Conservation (phyloP, 1,140 invertebrate species). For the Meloidogyne floridensis region DNA sequence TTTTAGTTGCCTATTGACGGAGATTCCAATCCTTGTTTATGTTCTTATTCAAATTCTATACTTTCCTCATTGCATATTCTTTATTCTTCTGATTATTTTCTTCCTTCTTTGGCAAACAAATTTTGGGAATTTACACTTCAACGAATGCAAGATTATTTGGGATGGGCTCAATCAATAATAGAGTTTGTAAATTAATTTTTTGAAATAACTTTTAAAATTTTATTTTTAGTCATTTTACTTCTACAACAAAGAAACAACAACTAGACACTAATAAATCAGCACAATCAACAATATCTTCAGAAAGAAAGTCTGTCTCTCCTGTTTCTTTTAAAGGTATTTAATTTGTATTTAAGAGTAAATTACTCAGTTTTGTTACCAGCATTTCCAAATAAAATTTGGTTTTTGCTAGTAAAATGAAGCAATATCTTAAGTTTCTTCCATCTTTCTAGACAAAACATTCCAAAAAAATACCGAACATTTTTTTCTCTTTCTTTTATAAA, state of each 20-base stretch:
- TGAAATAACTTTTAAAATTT: not conserved
- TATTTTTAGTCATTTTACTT: slow-evolving; percentile 41
- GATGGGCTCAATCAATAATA: slow-evolving; percentile 37
- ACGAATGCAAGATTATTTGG: slow-evolving; percentile 34
- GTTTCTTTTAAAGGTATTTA: slow-evolving; percentile 21
- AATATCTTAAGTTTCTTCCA: no score
- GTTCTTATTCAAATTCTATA: slow-evolving; percentile 37
- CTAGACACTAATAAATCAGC: slow-evolving; percentile 20
- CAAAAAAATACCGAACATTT: no score
- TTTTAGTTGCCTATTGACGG: slow-evolving; percentile 2
- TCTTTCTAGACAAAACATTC: no score
- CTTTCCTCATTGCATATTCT: slow-evolving; percentile 36
- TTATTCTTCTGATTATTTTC: slow-evolving; percentile 37
- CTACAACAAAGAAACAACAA: slow-evolving; percentile 6
- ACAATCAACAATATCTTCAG: not conserved
- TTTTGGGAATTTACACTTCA: slow-evolving; percentile 50
- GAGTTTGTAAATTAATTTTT: slow-evolving; percentile 34
- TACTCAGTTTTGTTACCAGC: no score
- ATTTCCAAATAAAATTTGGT: no score
- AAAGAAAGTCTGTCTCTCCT: not conserved
- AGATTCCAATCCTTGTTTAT: slow-evolving; percentile 23
- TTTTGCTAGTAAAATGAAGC: no score
- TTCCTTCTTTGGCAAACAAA: slow-evolving; percentile 38
- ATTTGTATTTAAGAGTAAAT: no score
- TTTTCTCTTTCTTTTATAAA: no score